Base-by-base conservation (phyloP, 2,888 invertebrate genomes). In the Dynastes maya region DNA sequence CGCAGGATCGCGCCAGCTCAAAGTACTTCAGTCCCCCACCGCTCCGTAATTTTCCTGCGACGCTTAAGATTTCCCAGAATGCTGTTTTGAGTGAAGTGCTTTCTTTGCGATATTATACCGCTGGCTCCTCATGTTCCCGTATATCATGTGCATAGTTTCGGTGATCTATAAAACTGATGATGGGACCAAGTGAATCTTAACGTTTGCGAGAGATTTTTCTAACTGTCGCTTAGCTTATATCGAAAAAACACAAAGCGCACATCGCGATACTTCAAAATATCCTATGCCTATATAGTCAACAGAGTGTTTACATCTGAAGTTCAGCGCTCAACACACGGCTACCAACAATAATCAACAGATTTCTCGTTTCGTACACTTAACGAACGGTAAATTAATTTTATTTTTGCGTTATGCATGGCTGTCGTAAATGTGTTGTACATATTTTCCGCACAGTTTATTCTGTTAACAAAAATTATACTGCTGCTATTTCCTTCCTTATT, bases 1-100 rank as follows among this genome's bases (percentile, higher is more conserved):
- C 86, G 85, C 85, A 86, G 87, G 86, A 86, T 81, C 83, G 85
- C 85, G 84, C 82, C 83, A 84, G 84, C 82, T 82, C 82, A 82
- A 84, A 82, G 81, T 82, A 82, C 83, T 81, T 75, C 79, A 79
- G 76, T 80, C 81, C 80, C 81, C 76, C 82, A 74, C 79, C 80
- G 80, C 80, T 67, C 79, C 80, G 81, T 77, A 79, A 79, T 82
- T 79, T 82, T 81, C 78, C 81, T 81, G 78, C 83, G 80, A 81
- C 82, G 80, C 81, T 80, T 79, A 76, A 79, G 80, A 80, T 81
- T 82, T 81, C 81, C 82, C 82, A 83, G 79, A 82, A 84, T 84
- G 83, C 80, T 78, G 81, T 78, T 82, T 81, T 82, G 79, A 82
- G 82, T 82, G 83, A 76, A 81, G 81, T 81, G 82, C 80, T 79